Percentiles rank a stretch among this genome's conserved stretches.
Evolutionary conservation across 1,140 invertebrate genomes (phyloP).

Genomic region (Dendrolimus kikuchii): DNA sequence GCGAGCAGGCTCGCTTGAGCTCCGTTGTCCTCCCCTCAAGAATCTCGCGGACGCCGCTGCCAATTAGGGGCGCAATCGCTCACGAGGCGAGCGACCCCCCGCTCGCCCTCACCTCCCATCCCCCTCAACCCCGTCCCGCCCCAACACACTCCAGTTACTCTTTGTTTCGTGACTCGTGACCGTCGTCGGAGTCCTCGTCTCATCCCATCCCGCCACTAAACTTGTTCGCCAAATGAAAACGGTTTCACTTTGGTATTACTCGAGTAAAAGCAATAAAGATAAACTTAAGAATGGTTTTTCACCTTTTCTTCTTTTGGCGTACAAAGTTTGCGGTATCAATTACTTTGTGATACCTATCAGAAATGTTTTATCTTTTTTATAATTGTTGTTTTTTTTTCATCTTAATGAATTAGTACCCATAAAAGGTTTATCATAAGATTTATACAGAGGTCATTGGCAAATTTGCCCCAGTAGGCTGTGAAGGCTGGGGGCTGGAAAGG

Average conservation of each 20-base stretch:
- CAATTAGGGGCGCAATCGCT: slow-evolving; percentile 73
- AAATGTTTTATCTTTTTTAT: too few species aligned
- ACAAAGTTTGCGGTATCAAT: slow-evolving; percentile 7
- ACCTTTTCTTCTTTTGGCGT: slow-evolving; percentile 27
- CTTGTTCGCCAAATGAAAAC: slow-evolving; percentile 57
- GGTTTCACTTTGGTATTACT: slow-evolving; percentile 51
- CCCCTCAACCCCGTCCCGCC: slow-evolving; percentile 26
- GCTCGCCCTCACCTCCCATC: slow-evolving; percentile 18
- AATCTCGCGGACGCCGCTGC: slow-evolving; percentile 71
- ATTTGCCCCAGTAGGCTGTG: too few species aligned
- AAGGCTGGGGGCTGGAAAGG: too few species aligned
- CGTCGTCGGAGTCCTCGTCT: slow-evolving; percentile 34
- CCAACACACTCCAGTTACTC: slow-evolving; percentile 24
- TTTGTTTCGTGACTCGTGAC: slow-evolving; percentile 45
- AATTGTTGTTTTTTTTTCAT: too few species aligned
- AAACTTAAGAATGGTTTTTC: slow-evolving; percentile 32
- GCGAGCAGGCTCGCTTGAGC: slow-evolving; percentile 41
- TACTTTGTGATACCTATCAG: too few species aligned
- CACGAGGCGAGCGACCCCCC: slow-evolving; percentile 55
- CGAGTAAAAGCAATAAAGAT: slow-evolving; percentile 33
- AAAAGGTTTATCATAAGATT: too few species aligned
- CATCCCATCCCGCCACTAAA: slow-evolving; percentile 31
- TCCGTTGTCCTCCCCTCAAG: slow-evolving; percentile 67
- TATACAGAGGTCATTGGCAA: too few species aligned
- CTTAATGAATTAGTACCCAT: too few species aligned